These are phyloP conservation scores for Eristalis tenax DNA, from an alignment of 2,888 invertebrate genomes.

Conservation along the genomic window DNA sequence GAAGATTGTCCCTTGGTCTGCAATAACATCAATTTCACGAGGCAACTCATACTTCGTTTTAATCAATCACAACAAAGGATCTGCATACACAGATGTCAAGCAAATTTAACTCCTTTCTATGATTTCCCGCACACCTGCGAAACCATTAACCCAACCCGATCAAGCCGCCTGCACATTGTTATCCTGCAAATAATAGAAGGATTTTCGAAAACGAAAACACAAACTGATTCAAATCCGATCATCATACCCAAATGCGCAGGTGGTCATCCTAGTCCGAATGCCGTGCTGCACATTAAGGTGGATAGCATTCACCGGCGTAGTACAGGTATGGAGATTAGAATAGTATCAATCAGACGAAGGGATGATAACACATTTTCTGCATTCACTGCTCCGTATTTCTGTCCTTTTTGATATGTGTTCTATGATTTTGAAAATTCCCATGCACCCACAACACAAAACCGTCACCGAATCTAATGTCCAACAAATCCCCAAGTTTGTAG, in stretches of 20 bases:
- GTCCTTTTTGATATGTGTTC: constrained; percentile 60
- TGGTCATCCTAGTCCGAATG: constrained; percentile 38
- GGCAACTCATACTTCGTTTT: constrained; percentile 7
- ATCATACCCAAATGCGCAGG: constrained; percentile 55
- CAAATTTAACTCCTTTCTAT: constrained; percentile 29
- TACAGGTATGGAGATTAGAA: constrained; percentile 58
- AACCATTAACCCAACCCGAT: constrained; percentile 29
- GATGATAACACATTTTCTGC: constrained; percentile 61
- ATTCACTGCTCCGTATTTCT: constrained; percentile 48
- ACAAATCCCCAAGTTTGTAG: constrained; percentile 42
- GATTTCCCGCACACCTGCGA: constrained; percentile 46
- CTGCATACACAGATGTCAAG: constrained; percentile 46
- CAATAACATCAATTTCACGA: neutral
- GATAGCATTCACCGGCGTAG: neutral
- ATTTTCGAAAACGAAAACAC: constrained; percentile 17
- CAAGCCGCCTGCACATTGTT: constrained; percentile 31
- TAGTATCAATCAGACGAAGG: constrained; percentile 53
- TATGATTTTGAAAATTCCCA: constrained; percentile 56
- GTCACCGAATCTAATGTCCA: constrained; percentile 27
- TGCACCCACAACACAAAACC: neutral
- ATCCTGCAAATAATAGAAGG: constrained; percentile 44
- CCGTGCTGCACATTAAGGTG: neutral
- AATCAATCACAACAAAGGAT: constrained; percentile 46
- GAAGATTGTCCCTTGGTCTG: no score
- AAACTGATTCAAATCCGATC: constrained; percentile 33